Conservation (phyloP, 1,140 invertebrate species). For the Nasonia vitripennis region DNA sequence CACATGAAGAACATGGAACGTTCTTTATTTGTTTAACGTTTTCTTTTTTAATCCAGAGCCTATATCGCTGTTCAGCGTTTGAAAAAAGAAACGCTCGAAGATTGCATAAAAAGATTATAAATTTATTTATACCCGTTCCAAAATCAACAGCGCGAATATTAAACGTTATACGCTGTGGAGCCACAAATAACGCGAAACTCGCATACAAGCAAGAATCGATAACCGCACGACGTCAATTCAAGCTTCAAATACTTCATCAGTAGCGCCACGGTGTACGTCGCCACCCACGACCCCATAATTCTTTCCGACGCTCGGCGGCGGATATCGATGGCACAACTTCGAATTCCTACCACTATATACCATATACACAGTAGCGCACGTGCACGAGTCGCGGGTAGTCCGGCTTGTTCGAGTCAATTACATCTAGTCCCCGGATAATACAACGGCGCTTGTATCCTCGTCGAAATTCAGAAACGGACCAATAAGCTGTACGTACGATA, state of each 20-base stretch:
- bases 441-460: background rate
- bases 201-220: background rate
- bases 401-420: background rate
- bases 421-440: background rate
- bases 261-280: background rate
- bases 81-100: too few species aligned
- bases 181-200: background rate
- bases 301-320: background rate
- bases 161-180: background rate
- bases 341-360: background rate
- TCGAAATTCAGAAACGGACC: background rate
- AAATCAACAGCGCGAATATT: background rate
- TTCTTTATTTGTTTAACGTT: too few species aligned
- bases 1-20: background rate
- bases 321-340: background rate
- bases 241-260: background rate
- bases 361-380: background rate
- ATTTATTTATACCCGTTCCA: too few species aligned
- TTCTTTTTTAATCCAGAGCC: too few species aligned
- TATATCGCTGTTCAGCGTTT: too few species aligned
- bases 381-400: background rate
- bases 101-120: too few species aligned
- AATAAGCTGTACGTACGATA: background rate
- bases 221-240: background rate
- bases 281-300: background rate